Base-by-base conservation (phyloP, 2,113 vertebrate genomes). In the Pterocles burchelli region DNA sequence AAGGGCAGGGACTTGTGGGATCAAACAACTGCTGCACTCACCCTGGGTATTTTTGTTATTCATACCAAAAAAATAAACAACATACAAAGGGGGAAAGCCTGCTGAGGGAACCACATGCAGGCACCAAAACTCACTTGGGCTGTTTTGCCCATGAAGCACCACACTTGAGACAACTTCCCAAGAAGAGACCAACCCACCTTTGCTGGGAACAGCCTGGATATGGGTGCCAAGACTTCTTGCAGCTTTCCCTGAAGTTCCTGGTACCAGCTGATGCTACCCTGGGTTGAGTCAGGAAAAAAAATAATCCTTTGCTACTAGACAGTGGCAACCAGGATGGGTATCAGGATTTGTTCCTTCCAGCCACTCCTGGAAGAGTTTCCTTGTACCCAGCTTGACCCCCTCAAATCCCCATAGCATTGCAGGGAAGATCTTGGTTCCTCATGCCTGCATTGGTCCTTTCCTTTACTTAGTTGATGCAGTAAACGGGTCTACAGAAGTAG, bases 11-110 rank as follows among this genome's bases (percentile, higher is more conserved):
- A 41, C 72, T 77, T 54, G 76, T 45, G 59, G 71, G 75, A 91
- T 88, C 88, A 91, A 82, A 75, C 81, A 57, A 65, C 33, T 65
- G 74, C 90, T 76, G 92, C 85, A 85, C 74, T 43, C 66, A 66
- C 66, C 52, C 38, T 48, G 77, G 45, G 10, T 55, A 34, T 6
- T 82, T 38, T 77, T 68, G 4, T 68, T 71, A 49, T 34, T 77
- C n/a, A 29, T 26, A 52, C 18, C 17, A 28, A 63, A 75, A 51
- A 82, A 51, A 45, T 21, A 68, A 59, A 45, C 20, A 0, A 15
- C 41, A 51, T 12, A 55, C 11, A 71, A 43, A 38, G 5, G 28
- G 16, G 55, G 38, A 71, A 70, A 89, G 45, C 9, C 54, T 2
- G 1, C 13, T 1, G 24, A 80, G n/a, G 1, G 4, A 88, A 38